A percentile compares a stretch with the other conserved stretches of the same genome.
Evolutionary conservation across 2,888 invertebrate species (phyloP).

Genomic region (Achlya flavicornis): DNA sequence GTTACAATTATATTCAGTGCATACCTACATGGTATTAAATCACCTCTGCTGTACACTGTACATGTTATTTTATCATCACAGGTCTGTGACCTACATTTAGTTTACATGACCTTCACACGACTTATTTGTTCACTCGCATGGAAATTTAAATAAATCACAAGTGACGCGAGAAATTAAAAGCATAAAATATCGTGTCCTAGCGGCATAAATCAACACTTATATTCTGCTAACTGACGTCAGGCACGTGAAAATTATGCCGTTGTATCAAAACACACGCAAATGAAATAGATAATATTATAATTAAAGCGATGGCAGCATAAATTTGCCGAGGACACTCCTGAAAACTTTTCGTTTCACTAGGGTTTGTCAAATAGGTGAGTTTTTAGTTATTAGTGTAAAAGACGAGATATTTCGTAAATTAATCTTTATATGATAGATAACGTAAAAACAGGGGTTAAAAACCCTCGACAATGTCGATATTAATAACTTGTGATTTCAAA

Average conservation of each 20-base stretch:
- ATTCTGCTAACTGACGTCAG: background rate
- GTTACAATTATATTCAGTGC: too few species aligned
- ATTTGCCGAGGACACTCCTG: background rate
- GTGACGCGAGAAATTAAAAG: background rate
- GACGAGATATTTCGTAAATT: too few species aligned
- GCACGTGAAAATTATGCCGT: background rate
- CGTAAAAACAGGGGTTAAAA: too few species aligned
- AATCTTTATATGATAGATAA: too few species aligned
- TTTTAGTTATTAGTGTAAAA: too few species aligned
- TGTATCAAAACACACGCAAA: background rate
- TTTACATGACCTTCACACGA: background rate
- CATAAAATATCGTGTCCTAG: background rate
- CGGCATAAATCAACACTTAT: background rate
- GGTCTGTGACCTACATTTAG: background rate
- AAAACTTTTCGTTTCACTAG: background rate
- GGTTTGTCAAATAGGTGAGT: too few species aligned
- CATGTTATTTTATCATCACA: background rate
- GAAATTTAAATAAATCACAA: background rate
- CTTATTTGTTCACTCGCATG: background rate
- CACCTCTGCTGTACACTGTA: background rate
- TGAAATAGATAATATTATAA: background rate
- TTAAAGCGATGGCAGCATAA: background rate
- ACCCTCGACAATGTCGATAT: too few species aligned
- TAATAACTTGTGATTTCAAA: too few species aligned
- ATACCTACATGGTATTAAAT: background rate